These are phyloP conservation scores for Brachionus koreanus DNA, from an alignment of 1,140 invertebrate species.

Conservation along the genomic window DNA sequence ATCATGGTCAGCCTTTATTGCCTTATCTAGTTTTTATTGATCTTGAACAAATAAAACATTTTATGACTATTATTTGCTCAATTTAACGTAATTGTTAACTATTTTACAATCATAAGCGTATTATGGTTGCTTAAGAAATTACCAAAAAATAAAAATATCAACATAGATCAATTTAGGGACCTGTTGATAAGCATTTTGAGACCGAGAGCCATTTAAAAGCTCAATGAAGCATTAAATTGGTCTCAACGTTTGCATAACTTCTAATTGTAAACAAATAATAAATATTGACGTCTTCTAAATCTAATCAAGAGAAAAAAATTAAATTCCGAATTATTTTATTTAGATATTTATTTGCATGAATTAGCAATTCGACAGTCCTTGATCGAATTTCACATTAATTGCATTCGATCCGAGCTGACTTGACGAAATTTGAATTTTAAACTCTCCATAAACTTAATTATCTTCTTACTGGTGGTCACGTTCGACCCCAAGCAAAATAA, in stretches of 20 bases:
- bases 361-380: not conserved
- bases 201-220: not conserved
- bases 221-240: slow-evolving; percentile 8
- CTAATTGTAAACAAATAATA: not conserved
- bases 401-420: not conserved
- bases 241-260: not conserved
- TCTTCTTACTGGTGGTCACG: slow-evolving; percentile 4
- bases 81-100: slow-evolving; percentile 18
- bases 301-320: not conserved
- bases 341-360: slow-evolving; percentile 3
- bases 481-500: not conserved
- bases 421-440: not conserved
- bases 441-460: not conserved
- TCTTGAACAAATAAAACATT: not conserved
- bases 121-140: not conserved
- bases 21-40: slow-evolving; percentile 27
- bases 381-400: slow-evolving; percentile 3
- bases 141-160: not conserved
- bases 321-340: not conserved
- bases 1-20: slow-evolving; percentile 1
- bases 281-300: not conserved
- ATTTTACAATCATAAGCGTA: not conserved
- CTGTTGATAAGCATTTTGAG: not conserved
- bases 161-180: not conserved
- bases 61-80: not conserved